These are phyloP conservation scores for Drosophila melanosoma DNA, from an alignment of 2,888 invertebrate genomes.

Conservation along the genomic window DNA sequence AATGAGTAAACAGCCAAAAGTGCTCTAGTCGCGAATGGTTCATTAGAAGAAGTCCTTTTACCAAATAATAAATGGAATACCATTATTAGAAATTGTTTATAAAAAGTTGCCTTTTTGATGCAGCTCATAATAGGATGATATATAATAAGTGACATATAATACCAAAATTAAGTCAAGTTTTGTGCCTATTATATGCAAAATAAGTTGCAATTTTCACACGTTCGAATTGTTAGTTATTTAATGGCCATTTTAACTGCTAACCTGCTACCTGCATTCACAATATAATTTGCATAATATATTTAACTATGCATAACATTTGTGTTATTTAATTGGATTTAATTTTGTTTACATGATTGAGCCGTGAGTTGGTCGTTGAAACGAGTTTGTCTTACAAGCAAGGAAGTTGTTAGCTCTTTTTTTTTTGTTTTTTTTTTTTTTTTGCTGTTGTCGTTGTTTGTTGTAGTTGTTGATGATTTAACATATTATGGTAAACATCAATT, in stretches of 20 bases:
- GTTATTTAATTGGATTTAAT: conserved; percentile 54
- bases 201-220: conserved; percentile 14
- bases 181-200: background rate
- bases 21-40: background rate
- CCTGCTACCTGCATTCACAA: conserved; percentile 3
- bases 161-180: conserved; percentile 25
- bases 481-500: conserved; percentile 5
- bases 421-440: background rate
- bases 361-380: conserved; percentile 36
- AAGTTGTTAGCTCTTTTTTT: conserved; percentile 15
- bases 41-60: background rate
- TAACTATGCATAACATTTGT: conserved; percentile 39
- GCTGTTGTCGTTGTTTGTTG: background rate
- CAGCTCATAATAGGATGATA: background rate
- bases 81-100: background rate
- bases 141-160: background rate
- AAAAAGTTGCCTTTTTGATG: too few relatives aligned
- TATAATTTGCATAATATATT: conserved; percentile 54
- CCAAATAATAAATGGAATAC: background rate
- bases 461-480: conserved; percentile 38
- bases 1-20: background rate
- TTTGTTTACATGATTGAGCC: conserved; percentile 38
- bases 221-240: conserved; percentile 32
- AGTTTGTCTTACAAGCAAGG: conserved; percentile 38
- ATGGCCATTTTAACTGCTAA: conserved; percentile 9